These are phyloP conservation scores for Salminus brasiliensis DNA, from an alignment of 2,113 vertebrate species.

Conservation along the genomic window DNA sequence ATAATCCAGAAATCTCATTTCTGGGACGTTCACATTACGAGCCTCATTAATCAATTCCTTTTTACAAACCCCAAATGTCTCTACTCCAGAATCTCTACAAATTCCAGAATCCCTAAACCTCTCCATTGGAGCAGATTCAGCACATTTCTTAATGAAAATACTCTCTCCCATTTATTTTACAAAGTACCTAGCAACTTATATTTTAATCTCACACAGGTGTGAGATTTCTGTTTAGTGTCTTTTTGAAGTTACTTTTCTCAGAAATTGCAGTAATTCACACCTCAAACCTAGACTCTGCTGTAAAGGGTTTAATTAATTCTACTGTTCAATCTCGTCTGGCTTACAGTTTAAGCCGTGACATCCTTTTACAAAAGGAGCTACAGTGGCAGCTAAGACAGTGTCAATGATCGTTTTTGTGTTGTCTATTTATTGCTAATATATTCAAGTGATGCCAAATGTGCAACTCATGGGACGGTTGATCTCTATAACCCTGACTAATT, in stretches of 20 bases:
- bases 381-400: slow-evolving; percentile 31
- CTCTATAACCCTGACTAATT: slow-evolving; percentile 43
- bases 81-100: too few species aligned
- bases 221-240: slow-evolving; percentile 6
- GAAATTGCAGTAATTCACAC: not conserved
- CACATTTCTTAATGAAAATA: too few species aligned
- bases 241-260: not conserved
- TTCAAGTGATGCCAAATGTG: slow-evolving; percentile 33
- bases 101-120: not conserved
- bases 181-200: not conserved
- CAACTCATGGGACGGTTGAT: slow-evolving; percentile 1
- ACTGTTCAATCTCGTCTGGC: not conserved
- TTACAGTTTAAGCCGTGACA: not conserved
- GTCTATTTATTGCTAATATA: slow-evolving; percentile 48
- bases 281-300: not conserved
- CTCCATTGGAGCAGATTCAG: too few species aligned
- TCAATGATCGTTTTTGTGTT: slow-evolving; percentile 19
- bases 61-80: too few species aligned
- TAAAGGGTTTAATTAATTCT: not conserved
- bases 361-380: not conserved
- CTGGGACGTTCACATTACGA: too few species aligned
- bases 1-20: too few species aligned
- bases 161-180: too few species aligned
- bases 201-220: too few species aligned
- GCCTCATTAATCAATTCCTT: too few species aligned